Base-by-base conservation (phyloP, 2,888 invertebrate species). In the Pyrocoelia pectoralis region DNA sequence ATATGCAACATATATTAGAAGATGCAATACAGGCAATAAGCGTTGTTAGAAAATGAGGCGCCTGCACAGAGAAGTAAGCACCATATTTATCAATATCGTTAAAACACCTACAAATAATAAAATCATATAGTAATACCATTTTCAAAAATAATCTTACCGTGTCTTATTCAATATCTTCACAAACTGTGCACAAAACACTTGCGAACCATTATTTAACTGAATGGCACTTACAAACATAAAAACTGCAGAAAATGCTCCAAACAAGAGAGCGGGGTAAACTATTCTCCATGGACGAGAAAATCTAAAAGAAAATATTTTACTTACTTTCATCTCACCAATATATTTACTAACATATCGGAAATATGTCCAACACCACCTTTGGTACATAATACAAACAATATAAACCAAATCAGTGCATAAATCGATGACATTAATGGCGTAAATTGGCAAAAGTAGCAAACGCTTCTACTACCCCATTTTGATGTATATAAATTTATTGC, bases 391-490 rank as follows among this genome's bases (percentile, higher is more conserved):
- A 71, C 52, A 56, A 77, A 70, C 56, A 77, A 68, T 1, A 73
- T 64, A 4, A 55, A 40, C 60, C 76, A 73, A 40, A 76, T 70
- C 9, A 73, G 53, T 3, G 72, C 71, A 46, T 72, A 56, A 33
- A 78, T 73, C 57, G 74, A 66, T 1, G 73, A 73, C 41, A 72
- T 54, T 49, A 78, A 54, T 10, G 75, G 73, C 4, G 70, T 57
- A 56, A 74, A 74, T 33, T 73, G 66, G 14, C 72, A 72, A 49
- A 70, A 73, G 55, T 74, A 68, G 59, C 78, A 79, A 38, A 60
- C 52, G 17, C 38, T 50, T 24, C 54, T 57, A 5, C 58, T 15
- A 1, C 70, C 68, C 71, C 75, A 76, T 9, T 65, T 48, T 18
- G 71, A 71, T 28, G 57, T 29, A 15, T 64, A 40, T 28, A 68